Conservation (phyloP, 2,888 invertebrate genomes). For the Abrostola tripartita region DNA sequence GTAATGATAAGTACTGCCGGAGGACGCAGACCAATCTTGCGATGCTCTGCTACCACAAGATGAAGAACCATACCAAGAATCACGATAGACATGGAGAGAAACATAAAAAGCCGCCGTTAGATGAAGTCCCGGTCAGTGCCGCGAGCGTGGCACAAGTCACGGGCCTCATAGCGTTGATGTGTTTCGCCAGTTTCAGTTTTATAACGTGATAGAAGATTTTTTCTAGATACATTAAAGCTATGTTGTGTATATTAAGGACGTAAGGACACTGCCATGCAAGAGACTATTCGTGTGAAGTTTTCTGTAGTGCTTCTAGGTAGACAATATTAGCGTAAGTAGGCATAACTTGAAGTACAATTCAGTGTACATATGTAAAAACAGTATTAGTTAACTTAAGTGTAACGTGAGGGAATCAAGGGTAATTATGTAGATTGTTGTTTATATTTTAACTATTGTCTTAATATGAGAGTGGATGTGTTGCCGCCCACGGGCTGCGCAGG, state of each 20-base stretch:
- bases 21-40: conserved; percentile 92
- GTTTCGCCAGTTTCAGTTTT: conserved; percentile 35
- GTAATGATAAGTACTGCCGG: conserved; percentile 92
- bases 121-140: conserved; percentile 55
- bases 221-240: conserved; percentile 17
- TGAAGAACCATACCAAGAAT: conserved; percentile 69
- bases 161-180: conserved; percentile 47
- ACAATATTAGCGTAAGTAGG: conserved; percentile 29
- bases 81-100: conserved; percentile 70
- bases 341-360: conserved; percentile 52
- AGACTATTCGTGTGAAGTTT: conserved; percentile 40
- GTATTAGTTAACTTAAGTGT: conserved; percentile 51
- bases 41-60: conserved; percentile 91
- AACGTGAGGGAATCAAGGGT: conserved; percentile 71
- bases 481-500: conserved; percentile 82
- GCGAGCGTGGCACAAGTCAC: conserved; percentile 50
- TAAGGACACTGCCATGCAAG: conserved; percentile 39
- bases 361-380: conserved; percentile 74
- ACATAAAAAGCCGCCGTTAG: conserved; percentile 62
- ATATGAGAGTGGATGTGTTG: conserved; percentile 65
- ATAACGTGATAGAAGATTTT: conserved; percentile 47
- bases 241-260: conserved; percentile 16
- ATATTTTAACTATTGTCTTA: conserved; percentile 66
- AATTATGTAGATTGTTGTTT: conserved; percentile 51
- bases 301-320: conserved; percentile 33